These are phyloP conservation scores for Cephus rjabovi DNA, from an alignment of 2,888 invertebrate genomes.

Conservation along the genomic window DNA sequence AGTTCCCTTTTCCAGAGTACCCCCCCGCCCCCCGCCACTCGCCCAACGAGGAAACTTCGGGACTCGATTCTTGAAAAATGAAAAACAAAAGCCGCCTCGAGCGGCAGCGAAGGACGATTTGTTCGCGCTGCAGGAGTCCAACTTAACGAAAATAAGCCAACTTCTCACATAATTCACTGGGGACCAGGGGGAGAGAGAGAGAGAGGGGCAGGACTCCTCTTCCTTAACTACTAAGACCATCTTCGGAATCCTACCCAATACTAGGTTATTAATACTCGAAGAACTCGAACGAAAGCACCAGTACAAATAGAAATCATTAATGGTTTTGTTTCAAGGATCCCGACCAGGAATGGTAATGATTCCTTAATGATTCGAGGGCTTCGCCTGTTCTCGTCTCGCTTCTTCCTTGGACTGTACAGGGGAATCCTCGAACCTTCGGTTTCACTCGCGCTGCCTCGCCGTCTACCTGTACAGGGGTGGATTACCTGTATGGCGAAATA, in stretches of 20 bases:
- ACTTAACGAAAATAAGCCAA: constrained; percentile 59
- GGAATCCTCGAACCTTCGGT: not conserved
- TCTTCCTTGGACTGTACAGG: constrained; percentile 9
- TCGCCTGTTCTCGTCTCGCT: constrained; percentile 25
- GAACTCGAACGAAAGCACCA: constrained; percentile 28
- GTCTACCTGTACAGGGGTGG: constrained; percentile 4
- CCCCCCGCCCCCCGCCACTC: not conserved
- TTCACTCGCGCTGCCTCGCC: constrained; percentile 2
- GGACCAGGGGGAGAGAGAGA: constrained; percentile 18
- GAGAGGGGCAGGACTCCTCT: not conserved
- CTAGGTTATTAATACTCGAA: not conserved
- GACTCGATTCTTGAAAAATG: constrained; percentile 15
- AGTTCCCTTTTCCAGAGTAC: not conserved
- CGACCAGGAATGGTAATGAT: constrained; percentile 52
- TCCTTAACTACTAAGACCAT: not conserved
- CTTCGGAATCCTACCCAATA: not conserved
- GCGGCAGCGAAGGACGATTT: constrained; percentile 61
- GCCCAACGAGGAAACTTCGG: constrained; percentile 12
- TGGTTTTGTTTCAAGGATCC: constrained; percentile 62
- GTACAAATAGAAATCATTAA: constrained; percentile 65
- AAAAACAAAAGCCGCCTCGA: constrained; percentile 30
- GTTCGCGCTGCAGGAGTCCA: constrained; percentile 64
- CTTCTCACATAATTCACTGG: constrained; percentile 64
- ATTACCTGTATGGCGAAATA: not conserved
- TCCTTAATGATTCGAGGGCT: constrained; percentile 49